Evolutionary conservation across 1,140 invertebrate genomes (phyloP), one percentile per base, ranked within the genome.

Genomic region (Callitettix versicolor): DNA sequence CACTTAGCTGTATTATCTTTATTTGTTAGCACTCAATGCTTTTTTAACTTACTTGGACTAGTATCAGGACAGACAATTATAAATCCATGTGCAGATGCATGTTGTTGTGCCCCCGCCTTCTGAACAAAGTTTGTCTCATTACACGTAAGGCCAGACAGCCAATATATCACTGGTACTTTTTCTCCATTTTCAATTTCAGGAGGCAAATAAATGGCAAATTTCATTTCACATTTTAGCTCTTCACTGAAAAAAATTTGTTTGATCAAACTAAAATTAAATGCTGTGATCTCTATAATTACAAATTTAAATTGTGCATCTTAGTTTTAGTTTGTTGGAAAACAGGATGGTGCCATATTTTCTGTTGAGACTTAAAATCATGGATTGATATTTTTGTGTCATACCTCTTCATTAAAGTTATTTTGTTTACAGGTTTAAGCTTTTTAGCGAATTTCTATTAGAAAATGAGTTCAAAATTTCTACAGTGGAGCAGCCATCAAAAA

Each of bases 101-200:
- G 84, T 69, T 79, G 79, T 74, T 99, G 96, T 60, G 88, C 85
- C 34, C 94, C 95, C 46, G 92, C 81, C 75, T 99, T 99, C 48
- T 89, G 82, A 47, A 97, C 87, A 68, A 98, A 97, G 75, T 99
- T 99, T 64, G 91, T 82, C 69, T 99, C 95, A 22, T 83, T 95
- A 68, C 95, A 98, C 0, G 88, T 93, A 5, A 99, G 73, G 11
- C 95, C 95, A 44, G 95, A 97, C 0, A 98, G 73, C 77, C 86
- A 98, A 68, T 93, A 97, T 3, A 98, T 77, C 6, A 95, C 87
- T 30, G 94, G 91, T 15, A 76, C 69, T 63, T 73, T 69, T 14
- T 75, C 75, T 48, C 77, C 73, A 3, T 40, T 33, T 53, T 86
- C 82, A 12, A 79, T 77, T 64, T 86, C 77, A 0, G 89, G 82